A percentile compares a stretch with the other conserved stretches of the same genome.
Conservation (phyloP, 2,888 invertebrate genomes). For the Linhomoeus sp. region DNA sequence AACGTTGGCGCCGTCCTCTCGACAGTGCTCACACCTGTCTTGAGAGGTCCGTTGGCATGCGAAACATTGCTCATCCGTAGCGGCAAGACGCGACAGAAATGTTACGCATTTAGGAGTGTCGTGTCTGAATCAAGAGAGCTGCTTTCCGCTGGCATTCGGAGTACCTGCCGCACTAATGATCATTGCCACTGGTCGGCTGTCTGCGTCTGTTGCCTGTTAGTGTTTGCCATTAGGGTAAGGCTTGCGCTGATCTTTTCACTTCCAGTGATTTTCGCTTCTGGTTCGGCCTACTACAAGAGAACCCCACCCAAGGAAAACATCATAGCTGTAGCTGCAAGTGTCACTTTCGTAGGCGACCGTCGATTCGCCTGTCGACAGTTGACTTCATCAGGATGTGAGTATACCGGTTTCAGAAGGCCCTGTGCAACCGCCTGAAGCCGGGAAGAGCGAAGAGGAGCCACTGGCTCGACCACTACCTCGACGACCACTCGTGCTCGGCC, state of each 20-base stretch:
- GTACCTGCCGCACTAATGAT: constrained; percentile 70
- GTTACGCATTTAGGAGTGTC: constrained; percentile 2
- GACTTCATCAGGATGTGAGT: no score
- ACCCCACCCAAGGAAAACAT: constrained; percentile 63
- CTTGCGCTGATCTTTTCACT: no score
- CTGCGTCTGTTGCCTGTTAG: no score
- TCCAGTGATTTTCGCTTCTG: constrained; percentile 59
- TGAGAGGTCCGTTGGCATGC: no score
- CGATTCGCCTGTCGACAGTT: no score
- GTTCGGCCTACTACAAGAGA: constrained; percentile 52
- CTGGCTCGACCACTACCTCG: constrained; percentile 18
- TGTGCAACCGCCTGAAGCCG: no score
- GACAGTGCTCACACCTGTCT: constrained; percentile 62
- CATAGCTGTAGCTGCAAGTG: constrained; percentile 51
- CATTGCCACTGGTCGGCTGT: constrained; percentile 50
- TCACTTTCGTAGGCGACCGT: constrained; percentile 58
- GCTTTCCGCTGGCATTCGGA: constrained; percentile 67
- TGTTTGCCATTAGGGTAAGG: no score
- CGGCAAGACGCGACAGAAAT: no score
- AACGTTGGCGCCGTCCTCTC: constrained; percentile 70
- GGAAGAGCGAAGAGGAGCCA: constrained; percentile 14
- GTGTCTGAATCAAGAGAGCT: constrained; percentile 39
- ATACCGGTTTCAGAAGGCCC: no score
- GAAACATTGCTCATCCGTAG: background rate
- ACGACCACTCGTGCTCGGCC: constrained; percentile 16